Evolutionary conservation across 2,797 vertebrate genomes (phyloP).

Genomic region (Heliangelus exortis): DNA sequence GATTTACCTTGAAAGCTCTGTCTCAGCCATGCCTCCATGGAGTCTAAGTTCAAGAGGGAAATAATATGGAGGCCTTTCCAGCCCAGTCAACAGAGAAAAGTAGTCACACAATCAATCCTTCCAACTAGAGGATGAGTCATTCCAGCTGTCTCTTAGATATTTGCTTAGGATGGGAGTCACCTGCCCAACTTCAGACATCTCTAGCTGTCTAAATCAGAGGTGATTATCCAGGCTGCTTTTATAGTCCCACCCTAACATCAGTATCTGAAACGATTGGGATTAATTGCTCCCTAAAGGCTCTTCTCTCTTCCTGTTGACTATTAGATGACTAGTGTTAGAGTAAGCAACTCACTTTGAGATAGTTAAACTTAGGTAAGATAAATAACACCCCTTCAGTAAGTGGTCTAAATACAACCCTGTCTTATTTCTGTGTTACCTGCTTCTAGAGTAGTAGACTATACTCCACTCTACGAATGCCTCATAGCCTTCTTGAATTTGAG

Average conservation of each 20-base stretch:
- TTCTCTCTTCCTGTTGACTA: background rate
- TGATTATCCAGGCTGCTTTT: background rate
- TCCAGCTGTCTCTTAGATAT: background rate
- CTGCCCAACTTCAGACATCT: background rate
- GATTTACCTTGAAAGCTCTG: background rate
- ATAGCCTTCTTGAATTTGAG: background rate
- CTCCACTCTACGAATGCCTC: background rate
- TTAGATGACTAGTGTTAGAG: background rate
- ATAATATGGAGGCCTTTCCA: background rate
- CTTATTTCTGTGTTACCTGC: background rate
- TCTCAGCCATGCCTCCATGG: background rate
- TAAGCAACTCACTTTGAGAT: background rate
- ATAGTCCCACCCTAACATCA: background rate
- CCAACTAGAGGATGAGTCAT: background rate
- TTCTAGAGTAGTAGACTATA: background rate
- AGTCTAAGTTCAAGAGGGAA: background rate
- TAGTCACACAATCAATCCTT: background rate
- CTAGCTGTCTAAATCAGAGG: background rate
- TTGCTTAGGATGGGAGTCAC: background rate
- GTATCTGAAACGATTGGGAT: background rate
- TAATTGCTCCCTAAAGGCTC: background rate
- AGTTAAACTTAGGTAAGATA: background rate
- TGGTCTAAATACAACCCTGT: background rate
- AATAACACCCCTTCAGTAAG: background rate
- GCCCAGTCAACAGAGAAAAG: background rate